phyloP scores from a whole-genome alignment of 2,888 invertebrate species.

The Petrolisthes manimaculis region DNA sequence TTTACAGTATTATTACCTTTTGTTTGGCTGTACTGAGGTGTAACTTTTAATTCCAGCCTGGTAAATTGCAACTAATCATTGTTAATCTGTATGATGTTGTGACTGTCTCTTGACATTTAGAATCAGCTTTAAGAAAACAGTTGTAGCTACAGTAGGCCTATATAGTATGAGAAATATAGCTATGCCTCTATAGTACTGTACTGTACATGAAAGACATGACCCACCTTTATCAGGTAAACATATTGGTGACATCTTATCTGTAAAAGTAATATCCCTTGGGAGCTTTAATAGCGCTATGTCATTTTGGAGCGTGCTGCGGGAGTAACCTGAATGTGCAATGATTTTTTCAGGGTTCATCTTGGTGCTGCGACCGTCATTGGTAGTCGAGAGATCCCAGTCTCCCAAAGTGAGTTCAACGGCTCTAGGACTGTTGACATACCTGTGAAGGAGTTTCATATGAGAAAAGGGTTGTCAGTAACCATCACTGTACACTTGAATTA shows the following conservation, averaged over 20 bases:
- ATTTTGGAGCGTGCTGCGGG: slow-evolving; percentile 56
- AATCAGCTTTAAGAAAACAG: too few relatives aligned
- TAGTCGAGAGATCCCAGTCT: slow-evolving; percentile 44
- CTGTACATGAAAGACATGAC: not conserved
- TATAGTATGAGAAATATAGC: too few relatives aligned
- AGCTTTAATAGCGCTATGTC: slow-evolving; percentile 56
- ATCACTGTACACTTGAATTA: too few relatives aligned
- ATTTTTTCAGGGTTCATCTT: not conserved
- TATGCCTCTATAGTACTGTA: too few relatives aligned
- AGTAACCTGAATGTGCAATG: slow-evolving; percentile 50
- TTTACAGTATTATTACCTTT: too few relatives aligned
- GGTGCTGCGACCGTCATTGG: slow-evolving; percentile 9
- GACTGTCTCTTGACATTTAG: too few relatives aligned
- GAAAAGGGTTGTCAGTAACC: not conserved
- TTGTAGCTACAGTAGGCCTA: too few relatives aligned
- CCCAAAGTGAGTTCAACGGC: slow-evolving; percentile 21
- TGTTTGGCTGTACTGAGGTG: too few relatives aligned
- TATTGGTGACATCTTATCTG: slow-evolving; percentile 41
- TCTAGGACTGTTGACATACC: slow-evolving; percentile 13
- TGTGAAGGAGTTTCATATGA: not conserved
- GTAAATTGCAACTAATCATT: too few relatives aligned
- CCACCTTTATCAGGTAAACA: slow-evolving; percentile 47
- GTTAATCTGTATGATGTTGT: too few relatives aligned
- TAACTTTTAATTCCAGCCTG: too few relatives aligned
- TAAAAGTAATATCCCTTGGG: slow-evolving; percentile 17